phyloP scores from a whole-genome alignment of 2,113 vertebrate species.

The Gopherus evgoodei region DNA sequence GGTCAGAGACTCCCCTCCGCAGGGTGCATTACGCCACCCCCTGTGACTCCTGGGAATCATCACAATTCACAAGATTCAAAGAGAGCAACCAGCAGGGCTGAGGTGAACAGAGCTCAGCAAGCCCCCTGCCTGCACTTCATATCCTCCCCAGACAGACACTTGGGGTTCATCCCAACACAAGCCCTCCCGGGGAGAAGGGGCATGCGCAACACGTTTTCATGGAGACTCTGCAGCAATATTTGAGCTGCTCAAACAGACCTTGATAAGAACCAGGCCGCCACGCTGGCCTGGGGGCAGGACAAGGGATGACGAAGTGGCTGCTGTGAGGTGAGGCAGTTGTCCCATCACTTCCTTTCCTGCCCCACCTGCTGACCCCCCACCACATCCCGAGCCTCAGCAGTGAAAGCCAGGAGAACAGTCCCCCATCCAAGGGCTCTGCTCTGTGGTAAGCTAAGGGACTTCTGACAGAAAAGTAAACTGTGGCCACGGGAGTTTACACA shows the following conservation, averaged over 20 bases:
- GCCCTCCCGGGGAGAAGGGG: neutral
- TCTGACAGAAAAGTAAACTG: slow-evolving; percentile 75
- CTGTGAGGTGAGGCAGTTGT: neutral
- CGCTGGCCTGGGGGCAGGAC: neutral
- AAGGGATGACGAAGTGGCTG: neutral
- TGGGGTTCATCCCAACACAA: neutral
- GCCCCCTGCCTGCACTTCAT: neutral
- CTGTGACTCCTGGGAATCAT: neutral
- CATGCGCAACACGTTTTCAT: neutral
- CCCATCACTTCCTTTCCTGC: neutral
- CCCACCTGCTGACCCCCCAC: neutral
- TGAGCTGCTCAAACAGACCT: neutral
- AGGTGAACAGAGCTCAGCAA: neutral
- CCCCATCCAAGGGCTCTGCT: slow-evolving; percentile 25
- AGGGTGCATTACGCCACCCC: neutral
- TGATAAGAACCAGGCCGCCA: neutral
- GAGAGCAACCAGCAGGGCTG: neutral
- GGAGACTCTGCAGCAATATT: neutral
- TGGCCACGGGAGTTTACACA: slow-evolving; percentile 68
- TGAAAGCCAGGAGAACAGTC: neutral
- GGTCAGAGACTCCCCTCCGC: neutral
- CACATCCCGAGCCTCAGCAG: neutral
- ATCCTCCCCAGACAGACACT: neutral
- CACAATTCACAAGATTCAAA: neutral
- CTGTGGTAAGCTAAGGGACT: slow-evolving; percentile 39